phyloP scores from a whole-genome alignment of 2,888 invertebrate species.

The Meteorus cinctellus region DNA sequence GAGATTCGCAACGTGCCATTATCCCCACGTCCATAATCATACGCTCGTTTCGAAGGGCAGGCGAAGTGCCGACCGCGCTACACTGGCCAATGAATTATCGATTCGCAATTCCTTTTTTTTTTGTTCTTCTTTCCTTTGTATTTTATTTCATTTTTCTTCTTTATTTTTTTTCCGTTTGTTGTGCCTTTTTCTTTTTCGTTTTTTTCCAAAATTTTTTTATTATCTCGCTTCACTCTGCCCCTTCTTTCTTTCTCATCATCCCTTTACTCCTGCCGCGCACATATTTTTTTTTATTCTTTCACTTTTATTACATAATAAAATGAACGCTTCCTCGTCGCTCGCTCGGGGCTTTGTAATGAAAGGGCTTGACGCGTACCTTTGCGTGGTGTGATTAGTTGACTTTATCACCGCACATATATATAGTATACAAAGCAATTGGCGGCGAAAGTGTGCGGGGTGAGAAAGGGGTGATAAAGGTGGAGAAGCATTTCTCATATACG shows the following conservation, averaged over 20 bases:
- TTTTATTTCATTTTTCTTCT: constrained; percentile 36
- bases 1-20: constrained; percentile 59
- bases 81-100: constrained; percentile 54
- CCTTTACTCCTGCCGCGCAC: constrained; percentile 24
- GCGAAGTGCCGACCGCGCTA: constrained; percentile 47
- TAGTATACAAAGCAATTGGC: constrained; percentile 24
- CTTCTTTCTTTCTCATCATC: constrained; percentile 40
- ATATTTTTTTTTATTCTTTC: constrained; percentile 34
- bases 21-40: constrained; percentile 62
- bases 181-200: constrained; percentile 31
- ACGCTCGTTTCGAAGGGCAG: constrained; percentile 61
- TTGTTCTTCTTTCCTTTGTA: constrained; percentile 30
- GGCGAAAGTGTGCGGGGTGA: constrained; percentile 6
- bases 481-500: background rate
- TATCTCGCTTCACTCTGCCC: constrained; percentile 37
- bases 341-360: constrained; percentile 47
- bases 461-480: background rate
- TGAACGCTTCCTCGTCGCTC: constrained; percentile 39
- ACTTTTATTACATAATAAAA: constrained; percentile 44
- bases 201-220: constrained; percentile 45
- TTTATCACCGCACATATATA: constrained; percentile 45
- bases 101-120: constrained; percentile 49
- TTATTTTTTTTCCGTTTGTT: constrained; percentile 31
- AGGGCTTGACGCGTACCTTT: constrained; percentile 39
- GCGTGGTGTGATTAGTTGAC: constrained; percentile 46